Conservation (phyloP, 2,888 invertebrate genomes). For the Pycnomerus fuliginosus region DNA sequence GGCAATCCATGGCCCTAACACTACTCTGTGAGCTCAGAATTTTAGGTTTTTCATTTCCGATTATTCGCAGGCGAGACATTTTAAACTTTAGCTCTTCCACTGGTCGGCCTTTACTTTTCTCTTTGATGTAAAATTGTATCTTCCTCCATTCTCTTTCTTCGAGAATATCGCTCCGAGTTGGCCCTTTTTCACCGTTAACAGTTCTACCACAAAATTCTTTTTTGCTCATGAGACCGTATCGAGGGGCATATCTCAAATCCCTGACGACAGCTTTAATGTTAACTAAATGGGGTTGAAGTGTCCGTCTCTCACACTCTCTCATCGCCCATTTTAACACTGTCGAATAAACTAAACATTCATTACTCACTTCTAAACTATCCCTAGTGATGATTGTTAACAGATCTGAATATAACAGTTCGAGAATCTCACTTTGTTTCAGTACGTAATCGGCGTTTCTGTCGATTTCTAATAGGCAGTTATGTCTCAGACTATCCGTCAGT, state of each 20-base stretch:
- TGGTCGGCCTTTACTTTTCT: slow-evolving; percentile 40
- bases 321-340: slow-evolving; percentile 65
- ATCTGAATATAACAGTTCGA: slow-evolving; percentile 65
- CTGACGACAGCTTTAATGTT: slow-evolving; percentile 57
- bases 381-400: slow-evolving; percentile 65
- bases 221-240: slow-evolving; percentile 67
- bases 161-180: slow-evolving; percentile 58
- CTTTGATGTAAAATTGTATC: slow-evolving; percentile 45
- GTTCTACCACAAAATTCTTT: slow-evolving; percentile 58
- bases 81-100: slow-evolving; percentile 42
- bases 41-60: slow-evolving; percentile 36
- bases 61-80: slow-evolving; percentile 37
- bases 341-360: slow-evolving; percentile 62
- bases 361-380: slow-evolving; percentile 65
- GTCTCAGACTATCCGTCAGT: slow-evolving; percentile 63
- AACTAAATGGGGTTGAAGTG: slow-evolving; percentile 54
- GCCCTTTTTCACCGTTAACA: slow-evolving; percentile 46
- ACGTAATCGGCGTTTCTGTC: slow-evolving; percentile 60
- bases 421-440: slow-evolving; percentile 58
- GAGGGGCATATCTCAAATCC: slow-evolving; percentile 47
- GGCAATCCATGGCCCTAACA: slow-evolving; percentile 22
- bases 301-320: slow-evolving; percentile 58
- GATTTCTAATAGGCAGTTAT: slow-evolving; percentile 66
- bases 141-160: slow-evolving; percentile 55
- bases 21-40: slow-evolving; percentile 37